phyloP scores from a whole-genome alignment of 2,797 vertebrate species.

The Poliocrania exsul region DNA sequence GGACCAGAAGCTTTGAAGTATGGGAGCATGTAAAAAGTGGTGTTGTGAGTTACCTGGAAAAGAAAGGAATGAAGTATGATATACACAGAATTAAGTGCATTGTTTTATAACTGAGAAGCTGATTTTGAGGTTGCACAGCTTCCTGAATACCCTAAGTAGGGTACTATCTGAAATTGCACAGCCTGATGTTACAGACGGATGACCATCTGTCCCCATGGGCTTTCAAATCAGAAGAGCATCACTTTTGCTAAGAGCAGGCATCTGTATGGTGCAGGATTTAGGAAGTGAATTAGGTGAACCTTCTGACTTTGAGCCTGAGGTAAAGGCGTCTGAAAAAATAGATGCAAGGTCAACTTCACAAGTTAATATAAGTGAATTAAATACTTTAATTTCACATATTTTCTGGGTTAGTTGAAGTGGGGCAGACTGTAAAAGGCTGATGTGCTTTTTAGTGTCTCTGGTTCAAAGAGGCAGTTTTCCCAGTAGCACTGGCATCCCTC shows the following conservation, averaged over 20 bases:
- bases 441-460: not conserved
- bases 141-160: not conserved
- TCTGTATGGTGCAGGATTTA: not conserved
- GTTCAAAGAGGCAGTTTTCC: not conserved
- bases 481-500: not conserved
- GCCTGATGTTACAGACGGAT: not conserved
- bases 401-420: not conserved
- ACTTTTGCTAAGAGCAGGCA: not conserved
- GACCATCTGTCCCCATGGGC: slow-evolving; percentile 34
- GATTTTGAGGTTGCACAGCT: slow-evolving; percentile 7
- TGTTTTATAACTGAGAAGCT: not conserved
- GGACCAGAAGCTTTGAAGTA: not conserved
- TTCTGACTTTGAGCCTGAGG: not conserved
- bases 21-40: not conserved
- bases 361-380: not conserved
- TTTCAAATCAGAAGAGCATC: slow-evolving; percentile 34
- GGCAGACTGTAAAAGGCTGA: not conserved
- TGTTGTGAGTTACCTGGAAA: not conserved
- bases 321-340: not conserved
- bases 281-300: not conserved
- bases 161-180: slow-evolving; percentile 20
- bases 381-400: not conserved
- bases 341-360: not conserved
- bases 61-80: not conserved
- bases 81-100: not conserved